Percentiles rank a stretch among this genome's conserved stretches.
Conservation (phyloP, 2,113 vertebrate genomes). For the Thalassoma bifasciatum region DNA sequence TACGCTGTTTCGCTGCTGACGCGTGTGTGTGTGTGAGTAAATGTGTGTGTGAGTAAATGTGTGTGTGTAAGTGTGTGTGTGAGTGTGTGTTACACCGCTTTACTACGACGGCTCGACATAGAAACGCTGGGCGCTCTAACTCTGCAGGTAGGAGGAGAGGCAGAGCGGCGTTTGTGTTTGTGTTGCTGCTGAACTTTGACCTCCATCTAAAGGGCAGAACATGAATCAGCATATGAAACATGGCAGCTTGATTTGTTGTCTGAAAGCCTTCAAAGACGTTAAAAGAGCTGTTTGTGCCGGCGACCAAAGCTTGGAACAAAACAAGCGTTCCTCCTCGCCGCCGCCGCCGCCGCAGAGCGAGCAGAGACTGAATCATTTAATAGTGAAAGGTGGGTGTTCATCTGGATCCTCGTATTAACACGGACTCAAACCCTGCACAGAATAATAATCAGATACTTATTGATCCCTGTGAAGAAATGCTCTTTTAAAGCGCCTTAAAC, state of each 20-base stretch:
- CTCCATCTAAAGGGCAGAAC: slow-evolving; percentile 19
- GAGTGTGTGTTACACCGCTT: too few relatives aligned
- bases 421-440: slow-evolving; percentile 6
- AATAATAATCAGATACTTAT: slow-evolving; percentile 36
- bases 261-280: not conserved
- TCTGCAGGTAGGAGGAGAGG: not conserved
- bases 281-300: slow-evolving; percentile 11
- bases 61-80: too few relatives aligned
- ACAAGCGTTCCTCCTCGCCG: not conserved
- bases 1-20: too few relatives aligned
- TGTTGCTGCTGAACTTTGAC: not conserved
- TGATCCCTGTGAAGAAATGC: slow-evolving; percentile 4
- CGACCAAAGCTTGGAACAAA: slow-evolving; percentile 5
- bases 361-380: not conserved
- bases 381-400: slow-evolving; percentile 7
- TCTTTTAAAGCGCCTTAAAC: not conserved
- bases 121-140: not conserved
- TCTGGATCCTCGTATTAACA: slow-evolving; percentile 3
- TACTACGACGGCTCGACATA: not conserved
- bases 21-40: too few relatives aligned
- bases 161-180: not conserved
- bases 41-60: too few relatives aligned
- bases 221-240: not conserved
- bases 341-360: not conserved
- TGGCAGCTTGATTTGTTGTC: slow-evolving; percentile 24